A percentile compares a stretch with the other conserved stretches of the same genome.
Evolutionary conservation across 2,888 invertebrate species (phyloP).

Genomic region (Eilema griseolum): DNA sequence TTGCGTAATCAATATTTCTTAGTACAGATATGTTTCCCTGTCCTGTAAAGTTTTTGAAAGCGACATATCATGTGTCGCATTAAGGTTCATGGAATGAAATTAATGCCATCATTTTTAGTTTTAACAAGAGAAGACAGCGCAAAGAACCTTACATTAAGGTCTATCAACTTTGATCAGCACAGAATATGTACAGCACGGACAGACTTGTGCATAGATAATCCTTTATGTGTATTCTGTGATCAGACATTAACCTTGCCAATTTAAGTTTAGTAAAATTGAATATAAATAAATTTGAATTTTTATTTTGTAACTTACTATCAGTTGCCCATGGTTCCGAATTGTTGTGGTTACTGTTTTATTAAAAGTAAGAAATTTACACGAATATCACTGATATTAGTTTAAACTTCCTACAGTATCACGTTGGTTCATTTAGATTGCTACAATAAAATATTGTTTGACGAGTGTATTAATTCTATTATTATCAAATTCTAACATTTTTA

Average conservation of each 20-base stretch:
- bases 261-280: constrained; percentile 13
- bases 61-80: constrained; percentile 26
- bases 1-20: constrained; percentile 29
- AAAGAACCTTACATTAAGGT: constrained; percentile 49
- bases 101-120: constrained; percentile 43
- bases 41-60: constrained; percentile 28
- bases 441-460: neutral
- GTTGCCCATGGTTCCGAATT: too few species aligned
- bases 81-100: constrained; percentile 49
- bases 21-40: constrained; percentile 5
- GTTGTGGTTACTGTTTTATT: too few species aligned
- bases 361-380: too few species aligned
- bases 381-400: too few species aligned
- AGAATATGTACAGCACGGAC: constrained; percentile 59
- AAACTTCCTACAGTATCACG: too few species aligned
- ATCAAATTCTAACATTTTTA: neutral
- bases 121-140: constrained; percentile 38
- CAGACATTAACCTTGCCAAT: constrained; percentile 52
- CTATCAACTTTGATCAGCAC: constrained; percentile 58
- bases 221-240: constrained; percentile 77
- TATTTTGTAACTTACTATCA: too few species aligned
- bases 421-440: too few species aligned
- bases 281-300: neutral
- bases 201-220: constrained; percentile 61
- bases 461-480: neutral